phyloP scores from a whole-genome alignment of 2,113 vertebrate species.

The Colossoma macropomum region DNA sequence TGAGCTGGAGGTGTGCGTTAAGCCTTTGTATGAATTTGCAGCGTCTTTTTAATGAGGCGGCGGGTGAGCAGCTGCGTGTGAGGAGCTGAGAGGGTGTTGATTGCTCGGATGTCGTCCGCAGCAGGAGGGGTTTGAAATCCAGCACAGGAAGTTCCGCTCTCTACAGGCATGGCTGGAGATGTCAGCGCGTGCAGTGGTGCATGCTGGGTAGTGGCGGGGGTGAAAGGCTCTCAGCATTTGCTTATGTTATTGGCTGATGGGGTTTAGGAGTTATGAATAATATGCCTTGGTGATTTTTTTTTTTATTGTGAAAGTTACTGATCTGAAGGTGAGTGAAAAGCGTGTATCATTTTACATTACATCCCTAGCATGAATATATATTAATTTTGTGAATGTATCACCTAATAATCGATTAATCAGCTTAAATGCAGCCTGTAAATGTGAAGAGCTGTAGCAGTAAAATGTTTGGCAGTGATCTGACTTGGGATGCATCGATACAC shows the following conservation, averaged over 20 bases:
- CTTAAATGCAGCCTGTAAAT: too few relatives aligned
- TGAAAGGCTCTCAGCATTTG: not conserved
- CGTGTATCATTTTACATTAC: too few relatives aligned
- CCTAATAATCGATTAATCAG: too few relatives aligned
- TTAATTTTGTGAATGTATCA: too few relatives aligned
- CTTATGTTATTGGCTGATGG: not conserved
- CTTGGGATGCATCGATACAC: too few relatives aligned
- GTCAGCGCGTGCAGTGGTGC: slow-evolving; percentile 29
- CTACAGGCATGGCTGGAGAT: slow-evolving; percentile 14
- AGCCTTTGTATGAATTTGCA: not conserved
- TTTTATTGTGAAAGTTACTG: not conserved
- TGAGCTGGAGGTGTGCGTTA: not conserved
- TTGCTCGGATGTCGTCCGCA: slow-evolving; percentile 70
- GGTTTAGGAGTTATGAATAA: not conserved
- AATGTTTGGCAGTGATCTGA: too few relatives aligned
- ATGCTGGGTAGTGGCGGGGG: slow-evolving; percentile 51
- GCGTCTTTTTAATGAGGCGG: slow-evolving; percentile 10
- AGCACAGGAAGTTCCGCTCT: slow-evolving; percentile 69
- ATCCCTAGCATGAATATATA: too few relatives aligned
- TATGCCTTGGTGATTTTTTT: not conserved
- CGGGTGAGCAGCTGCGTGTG: slow-evolving; percentile 16
- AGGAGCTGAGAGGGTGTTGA: slow-evolving; percentile 70
- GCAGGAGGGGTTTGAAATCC: slow-evolving; percentile 62
- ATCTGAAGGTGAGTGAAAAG: too few relatives aligned
- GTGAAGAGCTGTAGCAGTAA: too few relatives aligned